Base-by-base conservation (phyloP, 2,113 vertebrate species). In the Callorhinus ursinus region DNA sequence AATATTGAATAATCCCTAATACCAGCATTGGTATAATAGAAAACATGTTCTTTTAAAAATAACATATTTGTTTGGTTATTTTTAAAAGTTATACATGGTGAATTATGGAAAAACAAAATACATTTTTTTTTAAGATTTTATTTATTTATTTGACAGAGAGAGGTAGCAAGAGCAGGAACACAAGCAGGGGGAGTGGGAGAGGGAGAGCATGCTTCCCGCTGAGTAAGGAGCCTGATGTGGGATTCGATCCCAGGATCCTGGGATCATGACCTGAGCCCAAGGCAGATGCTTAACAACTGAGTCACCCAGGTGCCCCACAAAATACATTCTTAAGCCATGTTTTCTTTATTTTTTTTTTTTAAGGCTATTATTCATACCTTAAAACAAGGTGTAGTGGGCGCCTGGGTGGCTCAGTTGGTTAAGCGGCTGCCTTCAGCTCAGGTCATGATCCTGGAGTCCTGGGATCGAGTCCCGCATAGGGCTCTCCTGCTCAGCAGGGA, bases 61-160 rank as follows among this genome's bases (percentile, higher is more conserved):
- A 96, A 33, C 12, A 19, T 79, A 77, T 83, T 92, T 5, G 31
- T 89, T 96, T 90, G 72, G 24, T 93, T 96, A 87, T 72, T 93
- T 93, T 85, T 93, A 69, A 81, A 90, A 81, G 12, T 79, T 92
- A 90, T 61, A 33, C 28, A 84, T 90, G 26, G 15, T 87, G 18
- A 95, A 15, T 95, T 97, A 74, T 36, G 4, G n/a, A 90, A 74
- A 97, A 96, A 95, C 12, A 94, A 81, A 93, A 91, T 88, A 85
- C 21, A 42, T 77, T 96, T 77, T 14, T 59, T 59, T 42, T 80
- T n/a, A 69, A 69, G 65, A n/a, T 76, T 76, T 76, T 19, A 69
- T 69, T 69, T 69, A 28, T 59, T 59, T 59, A 33, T 69, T 69
- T 69, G 57, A 57, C 24, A 61, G 3, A 61, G 59, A 61, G 59